Evolutionary conservation across 2,797 vertebrate genomes (phyloP), one percentile per base, ranked within the genome.

Genomic region (Lepus townsendii): DNA sequence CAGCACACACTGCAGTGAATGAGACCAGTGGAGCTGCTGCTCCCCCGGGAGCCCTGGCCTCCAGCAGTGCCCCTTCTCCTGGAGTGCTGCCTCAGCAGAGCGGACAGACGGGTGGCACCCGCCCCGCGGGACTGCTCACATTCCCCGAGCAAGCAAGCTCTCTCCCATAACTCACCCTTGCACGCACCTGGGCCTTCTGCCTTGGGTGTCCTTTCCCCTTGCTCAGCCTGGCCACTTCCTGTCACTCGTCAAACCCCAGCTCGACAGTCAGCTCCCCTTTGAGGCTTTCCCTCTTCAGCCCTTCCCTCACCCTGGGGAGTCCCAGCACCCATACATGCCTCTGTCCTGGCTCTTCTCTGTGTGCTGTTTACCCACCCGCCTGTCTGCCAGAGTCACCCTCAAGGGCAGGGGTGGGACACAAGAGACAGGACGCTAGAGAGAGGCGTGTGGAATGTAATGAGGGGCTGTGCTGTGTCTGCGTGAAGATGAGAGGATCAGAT

Each of bases 21-120:
- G 24, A 68, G 65, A 50, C 9, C 13, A 19, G 69, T 47, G 66
- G 71, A 80, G 8, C 47, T 16, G 54, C 54, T 20, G 54, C 54
- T 20, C 54, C 54, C 19, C 42, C 42, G 8, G 42, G 42, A 47
- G 42, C 77, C 47, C 89, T 69, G 76, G 68, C 90, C 60, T 75
- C 82, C 16, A 76, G 38, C 35, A 87, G n/a, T 3, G 0, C 50
- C 60, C 90, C 72, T 89, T 75, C 69, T 76, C 19, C 2, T 62
- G 72, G 89, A 93, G 87, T 92, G 96, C 89, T 71, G 63, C 83
- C 79, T 96, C 76, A 52, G 88, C 52, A 11, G 76, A 78, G 63
- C 6, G 0, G 54, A 75, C 30, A 62, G 83, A 42, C 1, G 0
- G 65, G 83, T 76, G 27, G 78, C 68, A 42, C 94, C 80, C 0